A percentile compares a stretch with the other conserved stretches of the same genome.
These are phyloP conservation scores for Pachyrhynchus sulphureomaculatus DNA, from an alignment of 1,140 invertebrate genomes.

Conservation along the genomic window DNA sequence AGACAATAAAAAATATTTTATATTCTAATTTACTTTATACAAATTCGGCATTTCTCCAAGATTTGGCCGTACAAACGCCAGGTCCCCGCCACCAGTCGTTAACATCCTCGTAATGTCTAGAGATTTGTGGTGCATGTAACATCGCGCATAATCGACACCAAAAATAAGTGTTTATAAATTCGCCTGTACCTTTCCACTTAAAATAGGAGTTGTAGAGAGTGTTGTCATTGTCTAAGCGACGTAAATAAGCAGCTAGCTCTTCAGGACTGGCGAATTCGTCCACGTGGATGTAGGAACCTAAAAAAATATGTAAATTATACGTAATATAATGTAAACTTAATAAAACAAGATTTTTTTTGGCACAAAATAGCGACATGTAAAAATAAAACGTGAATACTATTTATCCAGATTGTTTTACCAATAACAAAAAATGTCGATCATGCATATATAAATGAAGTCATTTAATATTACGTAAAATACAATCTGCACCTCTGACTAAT, in stretches of 20 bases:
- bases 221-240: constrained; percentile 80
- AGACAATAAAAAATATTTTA: too few species aligned
- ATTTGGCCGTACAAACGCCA: constrained; percentile 67
- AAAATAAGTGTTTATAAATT: constrained; percentile 93
- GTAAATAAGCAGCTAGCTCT: constrained; percentile 83
- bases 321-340: background rate
- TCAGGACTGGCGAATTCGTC: constrained; percentile 88
- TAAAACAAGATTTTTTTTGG: background rate
- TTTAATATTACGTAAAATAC: too few species aligned
- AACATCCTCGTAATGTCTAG: constrained; percentile 74
- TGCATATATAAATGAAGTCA: too few species aligned
- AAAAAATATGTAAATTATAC: too few species aligned
- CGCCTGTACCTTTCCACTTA: constrained; percentile 85
- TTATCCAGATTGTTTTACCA: too few species aligned
- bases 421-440: too few species aligned
- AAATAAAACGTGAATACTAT: too few species aligned
- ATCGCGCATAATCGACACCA: constrained; percentile 93
- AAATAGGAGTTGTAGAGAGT: constrained; percentile 91
- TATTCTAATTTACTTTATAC: constrained; percentile 20
- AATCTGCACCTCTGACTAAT: too few species aligned
- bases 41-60: constrained; percentile 62
- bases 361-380: too few species aligned
- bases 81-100: constrained; percentile 85
- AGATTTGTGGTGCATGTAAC: constrained; percentile 70
- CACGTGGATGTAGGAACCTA: constrained; percentile 82